phyloP scores from a whole-genome alignment of 2,113 vertebrate species.

The Daboia siamensis region DNA sequence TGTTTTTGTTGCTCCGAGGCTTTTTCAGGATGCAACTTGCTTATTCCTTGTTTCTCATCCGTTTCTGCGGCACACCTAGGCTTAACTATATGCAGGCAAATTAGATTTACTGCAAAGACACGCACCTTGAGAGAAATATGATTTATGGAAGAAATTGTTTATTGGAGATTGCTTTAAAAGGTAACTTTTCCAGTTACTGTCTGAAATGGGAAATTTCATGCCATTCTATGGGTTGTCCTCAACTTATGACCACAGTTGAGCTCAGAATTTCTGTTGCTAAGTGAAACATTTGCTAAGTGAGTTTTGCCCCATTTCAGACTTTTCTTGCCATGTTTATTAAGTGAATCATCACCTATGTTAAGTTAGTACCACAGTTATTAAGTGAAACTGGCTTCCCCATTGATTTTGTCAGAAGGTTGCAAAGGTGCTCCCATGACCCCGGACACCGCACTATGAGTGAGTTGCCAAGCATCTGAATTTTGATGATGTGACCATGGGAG shows the following conservation, averaged over 20 bases:
- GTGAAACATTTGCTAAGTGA: not conserved
- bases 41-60: not conserved
- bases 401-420: not conserved
- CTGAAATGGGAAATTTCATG: not conserved
- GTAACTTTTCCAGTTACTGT: not conserved
- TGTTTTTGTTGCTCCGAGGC: not conserved
- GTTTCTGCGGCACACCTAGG: not conserved
- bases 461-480: not conserved
- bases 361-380: not conserved
- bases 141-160: not conserved
- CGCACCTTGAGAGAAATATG: not conserved
- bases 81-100: not conserved
- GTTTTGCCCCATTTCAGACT: not conserved
- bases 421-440: not conserved
- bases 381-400: not conserved
- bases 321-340: not conserved
- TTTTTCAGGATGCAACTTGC: not conserved
- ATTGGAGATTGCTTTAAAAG: not conserved
- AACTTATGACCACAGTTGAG: not conserved
- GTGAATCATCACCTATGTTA: not conserved
- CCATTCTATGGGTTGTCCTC: not conserved
- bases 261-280: not conserved
- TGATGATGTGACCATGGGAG: not conserved
- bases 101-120: not conserved
- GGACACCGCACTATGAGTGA: not conserved